phyloP scores from a whole-genome alignment of 1,140 invertebrate genomes.

The Hestina assimilis region DNA sequence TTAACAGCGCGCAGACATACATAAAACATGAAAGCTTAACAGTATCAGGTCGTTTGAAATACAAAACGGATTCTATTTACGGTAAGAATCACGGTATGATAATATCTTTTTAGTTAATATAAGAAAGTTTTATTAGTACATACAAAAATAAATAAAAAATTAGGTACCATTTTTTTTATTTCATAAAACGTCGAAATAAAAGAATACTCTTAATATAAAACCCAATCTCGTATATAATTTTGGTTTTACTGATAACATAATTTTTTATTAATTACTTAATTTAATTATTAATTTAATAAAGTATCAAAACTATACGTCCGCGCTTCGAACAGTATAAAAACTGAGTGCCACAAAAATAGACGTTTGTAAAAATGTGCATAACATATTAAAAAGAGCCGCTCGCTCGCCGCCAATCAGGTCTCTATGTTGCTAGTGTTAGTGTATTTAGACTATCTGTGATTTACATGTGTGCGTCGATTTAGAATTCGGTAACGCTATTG shows the following conservation, averaged over 20 bases:
- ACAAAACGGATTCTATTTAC: conserved; percentile 25
- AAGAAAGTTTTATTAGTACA: not conserved
- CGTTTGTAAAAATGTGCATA: conserved; percentile 67
- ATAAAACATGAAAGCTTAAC: conserved; percentile 29
- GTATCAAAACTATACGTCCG: conserved; percentile 44
- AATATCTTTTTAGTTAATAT: conserved; percentile 1
- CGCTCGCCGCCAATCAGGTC: conserved; percentile 39
- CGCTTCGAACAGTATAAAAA: conserved; percentile 59
- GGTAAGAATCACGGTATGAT: conserved; percentile 15
- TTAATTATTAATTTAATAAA: conserved; percentile 31
- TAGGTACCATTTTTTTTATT: not conserved
- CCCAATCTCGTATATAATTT: no score
- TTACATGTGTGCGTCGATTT: conserved; percentile 15
- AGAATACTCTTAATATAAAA: no score
- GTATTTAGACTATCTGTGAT: conserved; percentile 20
- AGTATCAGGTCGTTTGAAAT: conserved; percentile 25
- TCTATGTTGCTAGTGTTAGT: conserved; percentile 27
- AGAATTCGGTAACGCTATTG: conserved; percentile 25
- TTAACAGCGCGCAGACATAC: conserved; percentile 24
- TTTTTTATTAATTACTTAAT: no score
- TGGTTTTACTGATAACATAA: no score
- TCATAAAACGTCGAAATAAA: not conserved
- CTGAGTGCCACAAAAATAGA: conserved; percentile 67
- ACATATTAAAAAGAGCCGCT: conserved; percentile 40
- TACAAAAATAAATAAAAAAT: not conserved